Percentiles rank a stretch among this genome's conserved stretches.
Conservation (phyloP, 2,797 vertebrate species). For the Schizothorax lantsangensis region DNA sequence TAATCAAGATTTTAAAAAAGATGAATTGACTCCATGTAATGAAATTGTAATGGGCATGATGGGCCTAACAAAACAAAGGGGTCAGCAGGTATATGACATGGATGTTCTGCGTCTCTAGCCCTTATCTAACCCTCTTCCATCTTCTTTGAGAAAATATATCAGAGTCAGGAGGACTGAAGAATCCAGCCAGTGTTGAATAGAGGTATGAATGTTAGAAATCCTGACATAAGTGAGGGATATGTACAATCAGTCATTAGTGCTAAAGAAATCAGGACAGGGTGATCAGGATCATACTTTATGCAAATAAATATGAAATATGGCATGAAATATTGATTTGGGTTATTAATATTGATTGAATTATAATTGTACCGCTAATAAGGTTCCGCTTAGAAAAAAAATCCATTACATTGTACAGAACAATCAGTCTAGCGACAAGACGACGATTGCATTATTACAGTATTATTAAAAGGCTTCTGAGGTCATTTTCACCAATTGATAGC, state of each 20-base stretch:
- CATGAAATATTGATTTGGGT: neutral
- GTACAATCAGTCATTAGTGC: neutral
- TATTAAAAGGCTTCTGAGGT: neutral
- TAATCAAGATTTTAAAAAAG: conserved; percentile 63
- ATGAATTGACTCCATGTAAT: conserved; percentile 62
- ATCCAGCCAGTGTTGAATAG: neutral
- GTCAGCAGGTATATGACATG: conserved; percentile 50
- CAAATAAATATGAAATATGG: neutral
- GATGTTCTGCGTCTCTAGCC: conserved; percentile 23
- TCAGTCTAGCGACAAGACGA: neutral
- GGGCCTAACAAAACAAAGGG: conserved; percentile 42
- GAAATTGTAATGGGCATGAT: conserved; percentile 56
- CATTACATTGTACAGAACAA: neutral
- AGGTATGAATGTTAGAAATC: neutral
- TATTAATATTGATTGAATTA: neutral
- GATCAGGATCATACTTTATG: neutral
- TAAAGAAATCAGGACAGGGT: neutral
- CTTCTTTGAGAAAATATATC: conserved; percentile 32
- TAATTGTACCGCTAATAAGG: neutral
- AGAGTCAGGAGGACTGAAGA: neutral
- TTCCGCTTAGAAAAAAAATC: neutral
- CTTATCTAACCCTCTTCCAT: conserved; percentile 42
- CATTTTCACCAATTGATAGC: neutral
- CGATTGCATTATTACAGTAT: neutral
- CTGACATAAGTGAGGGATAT: neutral